These are phyloP conservation scores for Lacerta bilineata DNA, from an alignment of 2,797 vertebrate species.

Conservation along the genomic window DNA sequence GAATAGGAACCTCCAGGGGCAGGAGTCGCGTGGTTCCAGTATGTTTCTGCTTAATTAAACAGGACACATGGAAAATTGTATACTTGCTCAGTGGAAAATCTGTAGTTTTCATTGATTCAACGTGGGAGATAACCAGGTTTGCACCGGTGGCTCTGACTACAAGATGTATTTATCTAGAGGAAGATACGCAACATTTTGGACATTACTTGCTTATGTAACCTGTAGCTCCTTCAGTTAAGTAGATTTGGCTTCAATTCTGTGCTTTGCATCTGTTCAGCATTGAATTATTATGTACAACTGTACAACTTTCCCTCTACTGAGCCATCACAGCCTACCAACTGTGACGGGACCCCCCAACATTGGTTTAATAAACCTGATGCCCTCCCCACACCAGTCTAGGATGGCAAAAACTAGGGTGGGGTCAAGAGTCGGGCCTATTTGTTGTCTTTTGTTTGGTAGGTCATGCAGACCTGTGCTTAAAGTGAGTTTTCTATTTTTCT, in stretches of 20 bases:
- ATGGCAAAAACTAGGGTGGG: background rate
- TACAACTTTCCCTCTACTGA: background rate
- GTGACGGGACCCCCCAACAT: background rate
- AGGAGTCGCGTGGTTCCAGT: conserved; percentile 31
- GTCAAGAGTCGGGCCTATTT: background rate
- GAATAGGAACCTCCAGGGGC: conserved; percentile 55
- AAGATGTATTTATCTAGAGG: background rate
- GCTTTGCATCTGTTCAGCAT: background rate
- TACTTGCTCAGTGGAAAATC: conserved; percentile 11
- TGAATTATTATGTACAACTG: background rate
- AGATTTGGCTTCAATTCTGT: no score
- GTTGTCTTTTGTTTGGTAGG: background rate
- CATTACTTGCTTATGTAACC: background rate
- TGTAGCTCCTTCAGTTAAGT: background rate
- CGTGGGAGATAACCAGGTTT: conserved; percentile 17
- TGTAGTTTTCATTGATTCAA: background rate
- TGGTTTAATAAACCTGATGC: background rate
- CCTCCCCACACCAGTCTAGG: background rate
- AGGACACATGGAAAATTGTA: conserved; percentile 25
- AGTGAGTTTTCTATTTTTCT: no score
- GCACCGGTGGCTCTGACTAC: background rate
- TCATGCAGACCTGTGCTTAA: background rate
- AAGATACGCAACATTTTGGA: background rate
- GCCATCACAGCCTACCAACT: background rate
- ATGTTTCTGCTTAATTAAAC: conserved; percentile 53